Conservation (phyloP, 2,113 vertebrate genomes). For the Leucosticte australis region DNA sequence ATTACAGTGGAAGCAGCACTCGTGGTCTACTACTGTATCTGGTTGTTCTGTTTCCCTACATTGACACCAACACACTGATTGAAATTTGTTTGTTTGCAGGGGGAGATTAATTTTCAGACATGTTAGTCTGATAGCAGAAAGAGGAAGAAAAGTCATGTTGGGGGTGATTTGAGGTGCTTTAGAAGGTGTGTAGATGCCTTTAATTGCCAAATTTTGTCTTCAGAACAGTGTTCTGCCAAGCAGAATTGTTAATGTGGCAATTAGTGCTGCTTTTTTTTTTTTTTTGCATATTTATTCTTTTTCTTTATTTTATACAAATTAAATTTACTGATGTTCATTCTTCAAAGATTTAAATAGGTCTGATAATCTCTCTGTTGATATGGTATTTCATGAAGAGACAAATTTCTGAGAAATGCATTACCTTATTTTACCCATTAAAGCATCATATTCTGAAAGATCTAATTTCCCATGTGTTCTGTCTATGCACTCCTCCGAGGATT, state of each 20-base stretch:
- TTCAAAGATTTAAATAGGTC: neutral
- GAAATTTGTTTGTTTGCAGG: neutral
- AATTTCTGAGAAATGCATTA: neutral
- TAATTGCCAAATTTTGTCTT: neutral
- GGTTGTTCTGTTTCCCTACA: fast-evolving
- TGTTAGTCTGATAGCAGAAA: neutral
- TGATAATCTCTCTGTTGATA: neutral
- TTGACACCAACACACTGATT: neutral
- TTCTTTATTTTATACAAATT: neutral
- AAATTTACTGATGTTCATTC: neutral
- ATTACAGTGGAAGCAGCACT: neutral
- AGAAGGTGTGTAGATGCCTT: neutral
- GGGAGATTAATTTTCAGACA: neutral
- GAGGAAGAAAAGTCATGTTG: neutral
- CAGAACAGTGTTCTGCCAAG: neutral
- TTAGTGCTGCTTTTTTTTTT: neutral
- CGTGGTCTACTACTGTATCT: neutral
- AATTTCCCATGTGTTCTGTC: neutral
- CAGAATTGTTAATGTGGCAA: neutral
- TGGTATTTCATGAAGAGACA: neutral
- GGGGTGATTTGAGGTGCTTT: neutral
- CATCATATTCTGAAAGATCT: neutral
- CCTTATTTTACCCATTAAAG: neutral
- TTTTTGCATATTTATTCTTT: neutral
- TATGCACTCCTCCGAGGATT: neutral